Base-by-base conservation (phyloP, 2,113 vertebrate genomes). In the Acinonyx jubatus region DNA sequence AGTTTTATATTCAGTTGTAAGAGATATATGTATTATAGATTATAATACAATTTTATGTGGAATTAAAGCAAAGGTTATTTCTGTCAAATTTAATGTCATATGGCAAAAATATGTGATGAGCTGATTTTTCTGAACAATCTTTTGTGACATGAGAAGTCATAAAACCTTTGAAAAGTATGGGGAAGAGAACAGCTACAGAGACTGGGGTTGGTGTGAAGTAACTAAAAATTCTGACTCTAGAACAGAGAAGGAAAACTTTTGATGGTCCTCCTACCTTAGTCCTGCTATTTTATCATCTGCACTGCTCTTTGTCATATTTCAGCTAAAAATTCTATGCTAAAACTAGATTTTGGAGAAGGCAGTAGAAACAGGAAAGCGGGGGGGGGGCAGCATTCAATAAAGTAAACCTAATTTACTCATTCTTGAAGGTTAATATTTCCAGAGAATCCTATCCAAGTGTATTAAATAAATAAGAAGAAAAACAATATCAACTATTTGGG, bases 11-110 rank as follows among this genome's bases (percentile, higher is more conserved):
- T 87, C 83, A 48, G 31, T 63, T 95, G 23, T 92, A n/a, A 90
- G n/a, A 88, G 8, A 86, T 25, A 74, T 25, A 71, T 85, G 15
- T 79, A 7, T 93, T 78, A 66, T 33, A 55, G 38, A 68, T 83
- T 68, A 12, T 25, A 65, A 79, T 79, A 87, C 15, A 93, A 31
- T 79, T 31, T 80, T 80, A 65, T 52, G 36, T 74, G 52, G 15
- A 86, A 95, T 74, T 82, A 83, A 93, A 83, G 21, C 19, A 93
- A 89, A 96, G 79, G 55, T 79, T 89, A 74, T 93, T 97, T 97
- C 65, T 78, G n/a, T 90, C 84, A 94, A 89, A 83, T 95, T 76
- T 82, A 90, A 55, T 92, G 36, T 69, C 31, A 71, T 19, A 80
- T 10, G 19, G 31, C 61, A 90, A 86, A 96, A 95, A 89, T 21